Evolutionary conservation across 2,113 vertebrate species (phyloP).

Genomic region (Diadophis punctatus): DNA sequence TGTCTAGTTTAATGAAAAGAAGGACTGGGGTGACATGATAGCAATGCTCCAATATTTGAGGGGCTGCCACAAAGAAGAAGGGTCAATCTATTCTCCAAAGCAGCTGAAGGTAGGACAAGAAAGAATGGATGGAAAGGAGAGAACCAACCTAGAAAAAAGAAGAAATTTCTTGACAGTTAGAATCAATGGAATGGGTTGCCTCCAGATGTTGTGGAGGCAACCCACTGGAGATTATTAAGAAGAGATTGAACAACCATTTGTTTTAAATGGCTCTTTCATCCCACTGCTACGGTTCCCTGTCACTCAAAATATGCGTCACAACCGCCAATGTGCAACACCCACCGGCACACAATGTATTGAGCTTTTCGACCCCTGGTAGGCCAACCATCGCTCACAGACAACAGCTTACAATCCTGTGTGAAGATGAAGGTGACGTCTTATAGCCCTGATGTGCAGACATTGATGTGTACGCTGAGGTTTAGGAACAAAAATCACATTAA

Average conservation of each 20-base stretch:
- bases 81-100: not conserved
- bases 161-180: not conserved
- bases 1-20: not conserved
- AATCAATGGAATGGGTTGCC: not conserved
- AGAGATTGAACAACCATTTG: not conserved
- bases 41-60: not conserved
- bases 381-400: no score
- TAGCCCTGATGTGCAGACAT: no score
- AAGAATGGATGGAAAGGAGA: not conserved
- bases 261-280: not conserved
- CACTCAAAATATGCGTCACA: no score
- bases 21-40: not conserved
- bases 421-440: no score
- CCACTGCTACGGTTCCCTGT: no score
- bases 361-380: no score
- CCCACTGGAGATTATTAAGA: not conserved
- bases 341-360: no score
- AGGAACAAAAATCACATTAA: no score
- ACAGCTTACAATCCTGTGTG: no score
- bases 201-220: not conserved
- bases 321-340: no score
- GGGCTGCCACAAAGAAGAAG: not conserved
- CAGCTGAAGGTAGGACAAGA: not conserved
- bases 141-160: not conserved
- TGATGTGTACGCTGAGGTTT: no score